Percentiles rank a stretch among this genome's conserved stretches.
These are phyloP conservation scores for Calonectris borealis DNA, from an alignment of 2,113 vertebrate genomes.

Conservation along the genomic window DNA sequence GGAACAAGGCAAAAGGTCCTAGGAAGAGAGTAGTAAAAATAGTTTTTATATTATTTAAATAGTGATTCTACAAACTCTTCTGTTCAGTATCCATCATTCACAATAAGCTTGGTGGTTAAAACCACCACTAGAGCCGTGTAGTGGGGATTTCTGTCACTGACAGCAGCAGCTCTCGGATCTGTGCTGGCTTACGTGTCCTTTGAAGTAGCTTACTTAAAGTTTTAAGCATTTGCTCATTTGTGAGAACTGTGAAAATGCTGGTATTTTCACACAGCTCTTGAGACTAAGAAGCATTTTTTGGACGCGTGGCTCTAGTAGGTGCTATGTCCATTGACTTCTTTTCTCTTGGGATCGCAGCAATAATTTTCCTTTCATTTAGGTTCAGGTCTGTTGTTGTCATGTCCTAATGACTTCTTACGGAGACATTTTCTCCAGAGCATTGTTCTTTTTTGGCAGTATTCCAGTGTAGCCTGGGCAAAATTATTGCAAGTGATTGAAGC, in stretches of 20 bases:
- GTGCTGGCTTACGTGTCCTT: background rate
- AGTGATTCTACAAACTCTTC: background rate
- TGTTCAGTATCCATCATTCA: background rate
- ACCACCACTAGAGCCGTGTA: background rate
- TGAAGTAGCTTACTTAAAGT: background rate
- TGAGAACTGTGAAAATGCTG: background rate
- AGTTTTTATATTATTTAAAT: background rate
- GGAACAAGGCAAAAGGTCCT: background rate
- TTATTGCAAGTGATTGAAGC: background rate
- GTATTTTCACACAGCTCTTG: background rate
- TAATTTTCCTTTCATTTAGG: constrained; percentile 24
- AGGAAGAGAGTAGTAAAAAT: background rate
- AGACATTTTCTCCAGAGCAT: constrained; percentile 6
- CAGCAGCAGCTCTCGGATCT: background rate
- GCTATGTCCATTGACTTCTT: background rate
- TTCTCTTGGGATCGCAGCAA: background rate
- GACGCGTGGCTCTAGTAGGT: background rate
- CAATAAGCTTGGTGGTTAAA: background rate
- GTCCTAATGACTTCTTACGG: constrained; percentile 27
- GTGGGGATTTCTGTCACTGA: background rate
- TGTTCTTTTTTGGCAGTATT: background rate
- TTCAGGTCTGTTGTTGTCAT: constrained; percentile 20
- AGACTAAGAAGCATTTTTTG: background rate
- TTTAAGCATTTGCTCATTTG: background rate
- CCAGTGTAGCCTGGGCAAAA: background rate